Base-by-base conservation (phyloP, 2,797 vertebrate species). In the Amblyraja radiata region DNA sequence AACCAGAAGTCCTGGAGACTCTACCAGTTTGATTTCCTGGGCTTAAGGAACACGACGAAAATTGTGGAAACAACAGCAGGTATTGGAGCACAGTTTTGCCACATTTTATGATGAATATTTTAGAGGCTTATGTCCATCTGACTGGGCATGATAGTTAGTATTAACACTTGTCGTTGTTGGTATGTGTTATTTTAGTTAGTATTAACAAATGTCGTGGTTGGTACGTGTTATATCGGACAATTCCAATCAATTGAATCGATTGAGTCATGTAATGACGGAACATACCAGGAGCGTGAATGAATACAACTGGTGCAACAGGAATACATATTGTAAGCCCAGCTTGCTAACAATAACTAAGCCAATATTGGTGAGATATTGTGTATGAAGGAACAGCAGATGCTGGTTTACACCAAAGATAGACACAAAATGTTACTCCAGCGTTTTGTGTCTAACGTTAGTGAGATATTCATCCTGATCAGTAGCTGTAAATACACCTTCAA, bases 21-120 rank as follows among this genome's bases (percentile, higher is more conserved):
- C 32, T 99, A 99, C 95, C 98, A 99, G 95, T 99, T 99, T 95
- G 98, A 99, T 94, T 99, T 99, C 94, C 97, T 98, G 98, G 98
- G 98, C 93, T 96, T 99, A 94, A 96, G 98, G 94, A 99, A 99
- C 95, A 98, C 98, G 1, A 97, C 98, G 0, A 97, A 98, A 94
- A 95, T 97, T 58, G 96, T 99, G 94, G 97, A 97, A 94, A 99
- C 98, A 0, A 97, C 97, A 93, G 97, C 98, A 97, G 98, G 98
- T 99, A 96, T 94, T 76, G 54, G 39, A 32, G 6, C 6, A 36
- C 18, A 14, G 6, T 54, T 88, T 46, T 58, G 36, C 54, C 18
- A 32, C 23, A 25, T 74, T 74, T 90, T 23, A 74, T 46, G 36
- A 21, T 28, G 0, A 46, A 54, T 13, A 1, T 74, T 54, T 74